These are phyloP conservation scores for Icerya purchasi DNA, from an alignment of 2,888 invertebrate genomes.

Conservation along the genomic window DNA sequence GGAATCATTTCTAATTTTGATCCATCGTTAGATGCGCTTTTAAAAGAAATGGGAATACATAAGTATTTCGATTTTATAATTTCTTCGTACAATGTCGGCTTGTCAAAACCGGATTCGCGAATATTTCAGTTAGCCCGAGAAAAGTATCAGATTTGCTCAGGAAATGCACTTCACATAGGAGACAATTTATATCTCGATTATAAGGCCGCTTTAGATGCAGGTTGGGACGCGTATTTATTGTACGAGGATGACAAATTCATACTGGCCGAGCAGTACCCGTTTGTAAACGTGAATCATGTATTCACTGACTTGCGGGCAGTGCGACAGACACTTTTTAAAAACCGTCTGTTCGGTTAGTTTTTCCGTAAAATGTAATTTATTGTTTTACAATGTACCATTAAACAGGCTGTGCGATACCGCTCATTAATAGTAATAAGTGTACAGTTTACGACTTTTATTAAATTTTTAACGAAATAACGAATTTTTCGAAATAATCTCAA, in stretches of 20 bases:
- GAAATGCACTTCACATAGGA: conserved; percentile 60
- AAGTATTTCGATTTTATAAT: conserved; percentile 58
- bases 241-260: conserved; percentile 5
- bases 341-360: no score
- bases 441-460: no score
- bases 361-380: no score
- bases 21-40: conserved; percentile 46
- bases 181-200: conserved; percentile 57
- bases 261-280: conserved; percentile 3
- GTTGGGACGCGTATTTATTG: conserved; percentile 41
- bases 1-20: conserved; percentile 82
- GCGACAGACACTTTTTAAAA: no score
- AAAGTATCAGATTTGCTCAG: conserved; percentile 25
- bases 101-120: conserved; percentile 47
- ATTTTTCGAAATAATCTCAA: no score
- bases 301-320: conserved; percentile 8
- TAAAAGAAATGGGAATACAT: conserved; percentile 40
- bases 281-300: neutral
- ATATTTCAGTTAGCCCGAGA: conserved; percentile 46
- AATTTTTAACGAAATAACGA: no score
- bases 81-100: conserved; percentile 50
- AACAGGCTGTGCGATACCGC: no score
- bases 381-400: no score
- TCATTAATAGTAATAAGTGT: no score
- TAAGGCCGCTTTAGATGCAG: conserved; percentile 45